phyloP scores from a whole-genome alignment of 2,797 vertebrate genomes.

The Lerista edwardsae region DNA sequence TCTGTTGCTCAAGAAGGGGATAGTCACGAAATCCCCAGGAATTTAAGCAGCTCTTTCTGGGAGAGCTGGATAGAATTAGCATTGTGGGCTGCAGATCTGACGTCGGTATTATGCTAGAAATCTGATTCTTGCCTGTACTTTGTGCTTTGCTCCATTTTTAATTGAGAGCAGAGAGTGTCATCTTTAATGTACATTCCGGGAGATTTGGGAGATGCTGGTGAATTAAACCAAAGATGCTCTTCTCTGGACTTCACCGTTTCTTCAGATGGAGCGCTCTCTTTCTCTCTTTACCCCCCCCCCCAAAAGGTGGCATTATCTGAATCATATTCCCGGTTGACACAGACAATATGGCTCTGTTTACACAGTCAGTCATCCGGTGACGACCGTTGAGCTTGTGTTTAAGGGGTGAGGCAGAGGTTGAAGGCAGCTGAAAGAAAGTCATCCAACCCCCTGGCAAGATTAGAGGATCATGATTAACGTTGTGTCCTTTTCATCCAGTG shows the following conservation, averaged over 20 bases:
- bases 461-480: neutral
- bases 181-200: neutral
- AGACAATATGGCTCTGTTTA: neutral
- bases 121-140: neutral
- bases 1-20: neutral
- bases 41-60: neutral
- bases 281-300: neutral
- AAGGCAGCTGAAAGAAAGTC: neutral
- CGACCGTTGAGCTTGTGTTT: neutral
- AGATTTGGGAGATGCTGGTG: neutral
- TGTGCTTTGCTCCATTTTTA: neutral
- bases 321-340: neutral
- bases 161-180: neutral
- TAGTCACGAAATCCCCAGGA: neutral
- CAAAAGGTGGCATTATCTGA: neutral
- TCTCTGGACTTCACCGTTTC: neutral
- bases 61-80: neutral
- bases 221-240: neutral
- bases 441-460: neutral
- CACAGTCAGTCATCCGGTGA: neutral
- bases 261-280: neutral
- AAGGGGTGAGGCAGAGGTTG: neutral
- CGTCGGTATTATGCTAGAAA: neutral
- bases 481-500: neutral
- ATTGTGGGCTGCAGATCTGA: neutral